A percentile compares a stretch with the other conserved stretches of the same genome.
Conservation (phyloP, 2,113 vertebrate species). For the Salvator merianae region DNA sequence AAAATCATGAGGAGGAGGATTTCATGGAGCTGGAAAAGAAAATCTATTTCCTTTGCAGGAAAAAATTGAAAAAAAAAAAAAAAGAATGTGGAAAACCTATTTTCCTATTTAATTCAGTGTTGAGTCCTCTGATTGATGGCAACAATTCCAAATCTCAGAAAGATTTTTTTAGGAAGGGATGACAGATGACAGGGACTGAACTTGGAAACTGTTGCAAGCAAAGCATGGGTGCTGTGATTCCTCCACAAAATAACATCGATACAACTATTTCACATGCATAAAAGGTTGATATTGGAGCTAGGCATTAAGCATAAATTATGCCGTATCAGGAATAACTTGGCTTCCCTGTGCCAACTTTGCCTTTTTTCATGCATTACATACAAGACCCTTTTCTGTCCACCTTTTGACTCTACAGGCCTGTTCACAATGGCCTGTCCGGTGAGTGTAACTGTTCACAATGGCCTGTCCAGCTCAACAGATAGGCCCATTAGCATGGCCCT, state of each 20-base stretch:
- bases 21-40: too few species aligned
- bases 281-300: neutral
- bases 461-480: too few species aligned
- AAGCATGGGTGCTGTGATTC: neutral
- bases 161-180: neutral
- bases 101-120: too few species aligned
- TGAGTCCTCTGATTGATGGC: neutral
- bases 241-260: neutral
- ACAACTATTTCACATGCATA: neutral
- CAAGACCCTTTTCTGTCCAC: neutral
- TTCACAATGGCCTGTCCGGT: too few species aligned
- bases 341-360: neutral
- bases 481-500: too few species aligned
- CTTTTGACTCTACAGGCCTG: too few species aligned
- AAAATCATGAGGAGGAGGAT: neutral
- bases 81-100: too few species aligned
- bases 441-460: too few species aligned
- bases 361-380: neutral
- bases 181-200: neutral
- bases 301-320: neutral
- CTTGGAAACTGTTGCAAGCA: neutral
- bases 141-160: neutral
- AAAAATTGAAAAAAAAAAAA: too few species aligned
- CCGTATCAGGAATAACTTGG: neutral
- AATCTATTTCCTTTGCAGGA: neutral